Evolutionary conservation across 2,113 vertebrate genomes (phyloP).

Genomic region (Daubentonia madagascariensis): DNA sequence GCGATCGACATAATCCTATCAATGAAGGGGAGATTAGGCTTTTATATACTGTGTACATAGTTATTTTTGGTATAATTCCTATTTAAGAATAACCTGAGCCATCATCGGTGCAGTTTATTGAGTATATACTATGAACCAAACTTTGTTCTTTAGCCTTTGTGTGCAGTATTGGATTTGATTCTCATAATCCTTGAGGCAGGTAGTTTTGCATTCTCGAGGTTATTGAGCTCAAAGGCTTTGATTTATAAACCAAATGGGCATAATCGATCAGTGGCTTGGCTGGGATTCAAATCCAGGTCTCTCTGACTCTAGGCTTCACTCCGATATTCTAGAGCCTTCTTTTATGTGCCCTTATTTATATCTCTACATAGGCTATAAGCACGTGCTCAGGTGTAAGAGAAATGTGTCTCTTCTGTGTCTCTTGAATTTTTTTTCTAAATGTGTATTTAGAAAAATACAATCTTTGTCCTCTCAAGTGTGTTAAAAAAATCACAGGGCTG

Average conservation of each 20-base stretch:
- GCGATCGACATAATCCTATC: neutral
- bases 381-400: neutral
- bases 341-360: no score
- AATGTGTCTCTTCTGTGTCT: neutral
- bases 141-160: neutral
- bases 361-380: neutral
- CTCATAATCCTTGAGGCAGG: neutral
- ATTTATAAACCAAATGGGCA: neutral
- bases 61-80: neutral
- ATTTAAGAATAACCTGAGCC: accelerated
- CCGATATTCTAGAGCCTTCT: no score
- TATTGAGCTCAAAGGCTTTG: neutral
- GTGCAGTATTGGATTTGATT: accelerated
- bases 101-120: neutral
- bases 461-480: neutral
- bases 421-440: neutral
- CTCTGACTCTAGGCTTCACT: no score
- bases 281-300: neutral
- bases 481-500: neutral
- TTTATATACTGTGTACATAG: neutral
- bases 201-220: no score
- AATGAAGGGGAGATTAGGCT: neutral
- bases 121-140: no score
- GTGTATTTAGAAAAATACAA: neutral
- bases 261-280: neutral